phyloP scores from a whole-genome alignment of 2,797 vertebrate species.

The Podarcis lilfordi region DNA sequence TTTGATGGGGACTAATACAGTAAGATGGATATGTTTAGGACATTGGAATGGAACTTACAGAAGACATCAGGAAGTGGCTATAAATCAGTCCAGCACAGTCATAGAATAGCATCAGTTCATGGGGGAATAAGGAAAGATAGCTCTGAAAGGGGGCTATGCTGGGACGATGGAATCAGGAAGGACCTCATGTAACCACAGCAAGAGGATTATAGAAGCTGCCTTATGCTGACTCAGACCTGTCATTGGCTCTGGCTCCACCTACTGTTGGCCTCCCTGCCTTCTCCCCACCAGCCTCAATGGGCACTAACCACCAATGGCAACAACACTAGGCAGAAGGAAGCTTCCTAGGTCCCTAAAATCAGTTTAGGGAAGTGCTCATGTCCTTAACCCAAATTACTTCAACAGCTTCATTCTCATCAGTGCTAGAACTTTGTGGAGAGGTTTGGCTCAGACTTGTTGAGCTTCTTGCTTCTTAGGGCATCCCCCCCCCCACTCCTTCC shows the following conservation, averaged over 20 bases:
- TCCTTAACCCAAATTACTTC: neutral
- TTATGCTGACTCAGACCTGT: no score
- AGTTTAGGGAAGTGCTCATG: neutral
- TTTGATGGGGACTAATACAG: neutral
- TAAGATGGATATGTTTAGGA: neutral
- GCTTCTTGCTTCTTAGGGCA: neutral
- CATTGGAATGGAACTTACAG: neutral
- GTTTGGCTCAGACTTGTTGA: constrained; percentile 3
- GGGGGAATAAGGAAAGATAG: neutral
- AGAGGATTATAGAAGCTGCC: neutral
- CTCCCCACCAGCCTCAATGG: neutral
- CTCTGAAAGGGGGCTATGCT: neutral
- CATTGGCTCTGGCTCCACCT: no score
- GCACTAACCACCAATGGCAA: neutral
- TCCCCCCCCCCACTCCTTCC: neutral
- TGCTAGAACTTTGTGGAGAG: constrained; percentile 23
- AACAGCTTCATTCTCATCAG: accelerated
- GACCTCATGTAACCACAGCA: neutral
- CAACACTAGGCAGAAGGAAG: neutral
- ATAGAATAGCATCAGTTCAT: neutral
- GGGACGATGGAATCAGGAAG: neutral
- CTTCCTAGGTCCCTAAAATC: neutral
- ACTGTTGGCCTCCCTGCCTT: neutral
- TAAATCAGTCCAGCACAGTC: neutral
- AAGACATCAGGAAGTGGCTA: neutral